These are phyloP conservation scores for Drosophila pseudotakahashii DNA, from an alignment of 2,888 invertebrate species.

Conservation along the genomic window DNA sequence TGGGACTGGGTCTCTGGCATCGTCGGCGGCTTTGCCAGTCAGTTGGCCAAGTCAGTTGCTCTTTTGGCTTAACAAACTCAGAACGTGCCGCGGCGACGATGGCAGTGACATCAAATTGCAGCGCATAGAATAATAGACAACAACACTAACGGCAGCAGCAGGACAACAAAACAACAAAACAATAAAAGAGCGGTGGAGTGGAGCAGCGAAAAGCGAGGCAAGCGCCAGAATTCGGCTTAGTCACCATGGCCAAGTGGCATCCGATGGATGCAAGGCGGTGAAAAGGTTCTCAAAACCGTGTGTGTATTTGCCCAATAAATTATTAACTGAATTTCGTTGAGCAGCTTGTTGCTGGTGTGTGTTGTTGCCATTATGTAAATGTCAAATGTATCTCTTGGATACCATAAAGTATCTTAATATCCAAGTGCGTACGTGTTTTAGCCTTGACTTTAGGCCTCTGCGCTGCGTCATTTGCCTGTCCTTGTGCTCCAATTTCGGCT, in stretches of 20 bases:
- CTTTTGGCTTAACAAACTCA: slow-evolving; percentile 77
- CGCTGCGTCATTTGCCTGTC: slow-evolving; percentile 66
- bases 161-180: neutral
- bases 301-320: slow-evolving; percentile 34
- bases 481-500: slow-evolving; percentile 53
- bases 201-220: slow-evolving; percentile 35
- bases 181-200: slow-evolving; percentile 22
- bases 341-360: slow-evolving; percentile 55
- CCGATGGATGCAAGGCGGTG: slow-evolving; percentile 35
- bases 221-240: slow-evolving; percentile 58
- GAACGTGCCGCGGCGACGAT: slow-evolving; percentile 74
- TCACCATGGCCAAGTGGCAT: slow-evolving; percentile 54
- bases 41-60: slow-evolving; percentile 80
- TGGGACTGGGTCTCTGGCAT: slow-evolving; percentile 52
- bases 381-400: slow-evolving; percentile 67
- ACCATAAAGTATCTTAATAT: slow-evolving; percentile 53
- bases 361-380: slow-evolving; percentile 68
- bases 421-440: slow-evolving; percentile 34
- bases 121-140: slow-evolving; percentile 38
- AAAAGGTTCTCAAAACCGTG: slow-evolving; percentile 31
- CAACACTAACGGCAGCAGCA: slow-evolving; percentile 2
- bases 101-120: slow-evolving; percentile 50
- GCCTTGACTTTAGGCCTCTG: slow-evolving; percentile 63
- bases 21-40: slow-evolving; percentile 65
- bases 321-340: slow-evolving; percentile 30